Evolutionary conservation across 2,113 vertebrate genomes (phyloP).

Genomic region (Peromyscus californicus): DNA sequence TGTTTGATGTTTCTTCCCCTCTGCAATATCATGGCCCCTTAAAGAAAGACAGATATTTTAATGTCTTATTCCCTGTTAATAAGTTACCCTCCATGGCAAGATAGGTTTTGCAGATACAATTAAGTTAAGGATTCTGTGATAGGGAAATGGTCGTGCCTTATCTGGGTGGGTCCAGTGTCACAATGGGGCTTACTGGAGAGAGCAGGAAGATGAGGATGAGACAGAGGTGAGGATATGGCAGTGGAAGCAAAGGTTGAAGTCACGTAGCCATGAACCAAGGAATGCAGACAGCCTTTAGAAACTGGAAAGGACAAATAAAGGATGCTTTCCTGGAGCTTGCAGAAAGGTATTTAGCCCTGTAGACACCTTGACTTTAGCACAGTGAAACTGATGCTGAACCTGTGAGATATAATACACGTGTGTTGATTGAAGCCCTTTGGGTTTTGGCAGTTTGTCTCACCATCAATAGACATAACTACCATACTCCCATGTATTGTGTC

Average conservation of each 20-base stretch:
- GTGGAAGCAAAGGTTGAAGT: not conserved
- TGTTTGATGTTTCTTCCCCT: slow-evolving; percentile 27
- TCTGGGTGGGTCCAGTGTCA: not conserved
- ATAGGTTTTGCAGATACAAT: slow-evolving; percentile 27
- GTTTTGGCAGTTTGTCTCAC: not conserved
- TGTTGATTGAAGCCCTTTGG: not conserved
- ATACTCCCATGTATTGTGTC: not conserved
- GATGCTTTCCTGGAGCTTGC: not conserved
- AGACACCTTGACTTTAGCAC: not conserved
- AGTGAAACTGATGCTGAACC: not conserved
- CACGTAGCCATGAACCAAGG: not conserved
- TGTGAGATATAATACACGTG: not conserved
- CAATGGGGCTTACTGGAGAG: not conserved
- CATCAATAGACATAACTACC: not conserved
- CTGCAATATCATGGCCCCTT: not conserved
- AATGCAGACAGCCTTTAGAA: not conserved
- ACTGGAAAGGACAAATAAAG: slow-evolving; percentile 6
- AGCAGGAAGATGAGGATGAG: not conserved
- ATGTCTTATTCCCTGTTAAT: not conserved
- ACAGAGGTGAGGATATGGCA: slow-evolving; percentile 5
- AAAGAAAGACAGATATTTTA: slow-evolving; percentile 26
- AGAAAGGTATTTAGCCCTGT: not conserved
- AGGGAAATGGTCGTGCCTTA: slow-evolving; percentile 20
- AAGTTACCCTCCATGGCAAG: slow-evolving; percentile 50
- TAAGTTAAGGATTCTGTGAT: slow-evolving; percentile 26